Base-by-base conservation (phyloP, 2,888 invertebrate species). In the Mesorhabditis belari region DNA sequence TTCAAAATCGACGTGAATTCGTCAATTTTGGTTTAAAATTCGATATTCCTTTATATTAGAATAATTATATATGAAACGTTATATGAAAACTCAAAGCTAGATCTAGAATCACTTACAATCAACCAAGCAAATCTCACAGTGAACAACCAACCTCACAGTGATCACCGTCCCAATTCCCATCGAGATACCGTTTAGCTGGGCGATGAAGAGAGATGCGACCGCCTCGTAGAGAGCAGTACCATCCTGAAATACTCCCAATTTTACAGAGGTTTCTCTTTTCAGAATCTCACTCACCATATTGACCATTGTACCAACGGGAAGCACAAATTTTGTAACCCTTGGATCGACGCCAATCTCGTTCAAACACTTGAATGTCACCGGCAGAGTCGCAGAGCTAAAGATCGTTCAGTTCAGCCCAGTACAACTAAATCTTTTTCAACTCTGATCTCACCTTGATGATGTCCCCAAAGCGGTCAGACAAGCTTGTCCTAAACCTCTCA, bases 171-270 rank as follows among this genome's bases (percentile, higher is more conserved):
- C 91, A 65, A 90, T 86, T 21, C 88, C 88, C 66, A 93, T 84
- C 17, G 85, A 83, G 76, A 91, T 87, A 62, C 88, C 88, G 79
- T 91, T 91, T 88, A 92, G 89, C 83, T 90, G 87, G 49, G 91
- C 90, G 66, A 92, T 88, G 81, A 91, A 92, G 75, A 90, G 87
- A 60, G 91, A 89, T 2, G 93, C 90, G 4, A 90, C 87, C 0
- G 92, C 87, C 49, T 93, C 87, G 82, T 92, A 94, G 55, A 93
- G 84, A 5, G 78, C 79, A 0, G 77, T 79, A 12, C 79, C 76
- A 61, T 79, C 79, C 91, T 74, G 44, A 35, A 35, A 35, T 17
- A 35, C 1, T 9, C n/a, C 44, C 12, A 35, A 35, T 17, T n/a
- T n/a, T n/a, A n/a, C n/a, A n/a, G n/a, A n/a, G n/a, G n/a, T n/a